phyloP scores from a whole-genome alignment of 2,113 vertebrate species.

The Ageneiosus marmoratus region DNA sequence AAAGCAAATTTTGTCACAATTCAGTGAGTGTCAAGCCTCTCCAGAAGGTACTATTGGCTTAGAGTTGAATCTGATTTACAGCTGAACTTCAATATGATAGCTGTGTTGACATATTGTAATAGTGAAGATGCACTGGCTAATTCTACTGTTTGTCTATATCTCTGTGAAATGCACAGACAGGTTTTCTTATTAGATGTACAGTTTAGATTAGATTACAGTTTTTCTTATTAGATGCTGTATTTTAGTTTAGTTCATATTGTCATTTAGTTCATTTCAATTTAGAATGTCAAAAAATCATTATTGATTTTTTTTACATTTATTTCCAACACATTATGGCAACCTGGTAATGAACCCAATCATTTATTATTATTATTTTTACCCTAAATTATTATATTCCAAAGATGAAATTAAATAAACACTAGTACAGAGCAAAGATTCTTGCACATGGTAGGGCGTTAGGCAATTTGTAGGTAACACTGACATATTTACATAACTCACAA shows the following conservation, averaged over 20 bases:
- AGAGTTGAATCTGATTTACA: neutral
- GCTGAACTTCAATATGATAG: neutral
- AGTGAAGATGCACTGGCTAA: neutral
- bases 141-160: neutral
- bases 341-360: neutral
- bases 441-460: neutral
- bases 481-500: neutral
- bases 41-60: neutral
- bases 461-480: neutral
- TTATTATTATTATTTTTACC: neutral
- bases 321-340: neutral
- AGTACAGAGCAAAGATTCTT: neutral
- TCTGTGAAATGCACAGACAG: too few species aligned
- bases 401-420: neutral
- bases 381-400: neutral
- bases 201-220: too few species aligned
- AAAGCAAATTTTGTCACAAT: neutral
- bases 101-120: neutral
- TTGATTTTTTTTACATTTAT: neutral
- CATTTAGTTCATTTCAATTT: neutral
- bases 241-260: too few species aligned
- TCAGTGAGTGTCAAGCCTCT: neutral
- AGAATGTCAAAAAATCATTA: neutral
- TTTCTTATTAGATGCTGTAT: neutral
- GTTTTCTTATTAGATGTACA: too few species aligned